These are phyloP conservation scores for Paramisgurnus dabryanus DNA, from an alignment of 2,113 vertebrate species.

Conservation along the genomic window DNA sequence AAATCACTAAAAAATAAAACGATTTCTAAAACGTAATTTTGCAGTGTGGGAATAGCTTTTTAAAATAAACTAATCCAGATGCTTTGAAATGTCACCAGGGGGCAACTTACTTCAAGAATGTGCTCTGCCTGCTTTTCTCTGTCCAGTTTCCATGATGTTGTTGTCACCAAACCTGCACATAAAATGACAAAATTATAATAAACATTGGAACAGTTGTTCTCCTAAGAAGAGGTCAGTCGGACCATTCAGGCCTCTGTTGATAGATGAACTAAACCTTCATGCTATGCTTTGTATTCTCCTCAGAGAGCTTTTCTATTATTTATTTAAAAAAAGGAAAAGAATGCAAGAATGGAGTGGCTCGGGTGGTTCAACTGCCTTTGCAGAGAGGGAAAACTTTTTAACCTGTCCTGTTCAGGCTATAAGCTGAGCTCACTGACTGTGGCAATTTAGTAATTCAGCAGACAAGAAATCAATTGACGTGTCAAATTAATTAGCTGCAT, in stretches of 20 bases:
- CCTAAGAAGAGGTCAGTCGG: not conserved
- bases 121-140: conserved; percentile 83
- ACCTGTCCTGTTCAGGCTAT: not conserved
- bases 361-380: not conserved
- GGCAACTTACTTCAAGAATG: conserved; percentile 77
- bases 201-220: not conserved
- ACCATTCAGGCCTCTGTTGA: too few relatives aligned
- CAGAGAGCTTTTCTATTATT: not conserved
- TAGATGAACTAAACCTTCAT: not conserved
- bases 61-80: too few relatives aligned
- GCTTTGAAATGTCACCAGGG: not conserved
- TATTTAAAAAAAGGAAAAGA: not conserved
- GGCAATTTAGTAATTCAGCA: conserved; percentile 16
- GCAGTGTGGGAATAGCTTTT: too few relatives aligned
- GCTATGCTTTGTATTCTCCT: not conserved
- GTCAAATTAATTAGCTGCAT: conserved; percentile 36
- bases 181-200: conserved; percentile 14
- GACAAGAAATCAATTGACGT: conserved; percentile 22
- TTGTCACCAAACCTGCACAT: conserved; percentile 80
- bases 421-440: conserved; percentile 11
- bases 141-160: conserved; percentile 85
- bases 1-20: too few relatives aligned
- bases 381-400: conserved; percentile 2
- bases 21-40: too few relatives aligned
- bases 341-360: not conserved